A percentile compares a stretch with the other conserved stretches of the same genome.
phyloP scores from a whole-genome alignment of 2,113 vertebrate species.

The Halichoeres trimaculatus region DNA sequence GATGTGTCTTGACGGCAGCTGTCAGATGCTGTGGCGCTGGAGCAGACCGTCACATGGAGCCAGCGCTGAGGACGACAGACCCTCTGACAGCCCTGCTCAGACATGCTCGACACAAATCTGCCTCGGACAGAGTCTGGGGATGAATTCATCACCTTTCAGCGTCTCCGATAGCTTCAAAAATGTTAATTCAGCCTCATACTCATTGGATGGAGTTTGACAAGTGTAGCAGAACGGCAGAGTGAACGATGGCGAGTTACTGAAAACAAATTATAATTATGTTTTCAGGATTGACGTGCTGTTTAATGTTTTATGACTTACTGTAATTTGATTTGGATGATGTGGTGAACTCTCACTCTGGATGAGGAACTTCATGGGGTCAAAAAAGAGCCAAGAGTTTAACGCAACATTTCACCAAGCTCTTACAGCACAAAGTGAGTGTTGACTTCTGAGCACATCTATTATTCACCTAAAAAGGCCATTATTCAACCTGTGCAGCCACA shows the following conservation, averaged over 20 bases:
- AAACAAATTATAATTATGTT: neutral
- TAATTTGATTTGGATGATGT: neutral
- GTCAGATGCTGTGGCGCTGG: conserved; percentile 4
- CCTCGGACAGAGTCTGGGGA: neutral
- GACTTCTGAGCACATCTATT: too few species aligned
- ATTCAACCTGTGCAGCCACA: too few species aligned
- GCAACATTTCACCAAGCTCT: neutral
- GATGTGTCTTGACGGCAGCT: conserved; percentile 29
- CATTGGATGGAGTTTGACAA: rapidly evolving
- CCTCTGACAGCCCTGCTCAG: neutral
- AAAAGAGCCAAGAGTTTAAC: neutral
- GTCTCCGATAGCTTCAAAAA: neutral
- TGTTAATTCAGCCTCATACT: neutral
- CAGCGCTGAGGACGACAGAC: neutral
- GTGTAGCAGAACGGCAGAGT: neutral
- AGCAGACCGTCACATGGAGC: neutral
- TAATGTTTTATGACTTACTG: neutral
- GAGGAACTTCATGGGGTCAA: neutral
- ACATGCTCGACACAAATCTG: neutral
- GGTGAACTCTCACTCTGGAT: neutral
- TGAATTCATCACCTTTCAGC: neutral
- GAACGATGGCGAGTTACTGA: neutral
- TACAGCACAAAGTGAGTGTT: too few species aligned
- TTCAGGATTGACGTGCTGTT: neutral
- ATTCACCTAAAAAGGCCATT: too few species aligned